These are phyloP conservation scores for Zaprionus capensis DNA, from an alignment of 1,140 invertebrate genomes.

Conservation along the genomic window DNA sequence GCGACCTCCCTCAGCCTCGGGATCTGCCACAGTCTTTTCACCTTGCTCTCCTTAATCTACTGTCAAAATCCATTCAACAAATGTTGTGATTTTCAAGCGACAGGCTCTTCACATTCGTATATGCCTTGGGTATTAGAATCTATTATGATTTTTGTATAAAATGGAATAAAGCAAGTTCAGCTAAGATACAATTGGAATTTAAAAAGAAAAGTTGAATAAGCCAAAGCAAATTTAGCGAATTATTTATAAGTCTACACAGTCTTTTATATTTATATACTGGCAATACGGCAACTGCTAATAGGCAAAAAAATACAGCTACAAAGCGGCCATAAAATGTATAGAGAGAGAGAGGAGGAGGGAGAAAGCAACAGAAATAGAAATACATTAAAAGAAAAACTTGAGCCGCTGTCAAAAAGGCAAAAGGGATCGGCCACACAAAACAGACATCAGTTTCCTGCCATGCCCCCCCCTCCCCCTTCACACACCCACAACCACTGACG, in stretches of 20 bases:
- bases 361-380: constrained; percentile 33
- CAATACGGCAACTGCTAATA: not conserved
- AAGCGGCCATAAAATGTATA: not conserved
- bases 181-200: not conserved
- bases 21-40: not conserved
- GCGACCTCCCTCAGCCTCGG: not conserved
- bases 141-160: not conserved
- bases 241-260: not conserved
- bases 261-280: not conserved
- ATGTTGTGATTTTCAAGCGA: not conserved
- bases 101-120: not conserved
- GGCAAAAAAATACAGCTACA: constrained; percentile 3
- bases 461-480: not conserved
- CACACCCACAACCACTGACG: not conserved
- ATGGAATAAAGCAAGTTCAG: not conserved
- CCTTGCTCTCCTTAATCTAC: not conserved
- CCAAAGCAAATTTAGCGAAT: not conserved
- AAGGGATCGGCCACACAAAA: constrained; percentile 32
- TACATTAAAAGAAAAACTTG: constrained; percentile 43
- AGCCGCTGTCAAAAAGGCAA: constrained; percentile 48
- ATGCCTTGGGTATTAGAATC: too few species aligned
- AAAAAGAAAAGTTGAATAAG: not conserved
- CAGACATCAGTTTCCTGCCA: not conserved
- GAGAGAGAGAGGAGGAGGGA: not conserved
- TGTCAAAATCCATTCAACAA: not conserved